Evolutionary conservation across 2,888 invertebrate species (phyloP).

Genomic region (Brachyopa scutellaris): DNA sequence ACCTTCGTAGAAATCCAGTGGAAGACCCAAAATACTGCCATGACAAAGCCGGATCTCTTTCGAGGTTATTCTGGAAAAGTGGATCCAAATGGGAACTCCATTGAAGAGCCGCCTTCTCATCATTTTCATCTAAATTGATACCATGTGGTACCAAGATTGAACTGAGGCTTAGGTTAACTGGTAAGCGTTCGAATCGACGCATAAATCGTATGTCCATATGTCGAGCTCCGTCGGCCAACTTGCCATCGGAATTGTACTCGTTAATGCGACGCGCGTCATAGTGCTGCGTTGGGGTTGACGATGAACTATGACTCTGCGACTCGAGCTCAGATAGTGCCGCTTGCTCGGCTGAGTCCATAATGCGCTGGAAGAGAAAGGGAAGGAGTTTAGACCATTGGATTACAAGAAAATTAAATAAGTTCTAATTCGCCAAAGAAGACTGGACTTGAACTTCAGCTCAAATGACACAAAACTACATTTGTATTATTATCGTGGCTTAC

Average conservation of each 20-base stretch:
- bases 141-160: conserved; percentile 91
- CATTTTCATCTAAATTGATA: conserved; percentile 83
- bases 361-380: conserved; percentile 85
- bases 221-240: conserved; percentile 87
- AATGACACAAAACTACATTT: no score
- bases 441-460: no score
- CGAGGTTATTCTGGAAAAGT: conserved; percentile 94
- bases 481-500: no score
- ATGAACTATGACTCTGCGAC: conserved; percentile 76
- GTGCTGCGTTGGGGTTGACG: conserved; percentile 84
- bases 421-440: no score
- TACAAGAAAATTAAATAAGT: no score
- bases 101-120: conserved; percentile 93
- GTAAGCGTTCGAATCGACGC: conserved; percentile 92
- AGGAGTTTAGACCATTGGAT: no score
- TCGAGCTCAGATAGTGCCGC: conserved; percentile 89
- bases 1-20: conserved; percentile 96
- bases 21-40: conserved; percentile 99
- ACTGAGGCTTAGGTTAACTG: conserved; percentile 92
- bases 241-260: conserved; percentile 89
- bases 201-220: conserved; percentile 89
- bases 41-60: conserved; percentile 94
- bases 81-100: conserved; percentile 97
- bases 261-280: conserved; percentile 92
- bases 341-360: conserved; percentile 95